Evolutionary conservation across 1,140 invertebrate genomes (phyloP).

Genomic region (Theocolax elegans): DNA sequence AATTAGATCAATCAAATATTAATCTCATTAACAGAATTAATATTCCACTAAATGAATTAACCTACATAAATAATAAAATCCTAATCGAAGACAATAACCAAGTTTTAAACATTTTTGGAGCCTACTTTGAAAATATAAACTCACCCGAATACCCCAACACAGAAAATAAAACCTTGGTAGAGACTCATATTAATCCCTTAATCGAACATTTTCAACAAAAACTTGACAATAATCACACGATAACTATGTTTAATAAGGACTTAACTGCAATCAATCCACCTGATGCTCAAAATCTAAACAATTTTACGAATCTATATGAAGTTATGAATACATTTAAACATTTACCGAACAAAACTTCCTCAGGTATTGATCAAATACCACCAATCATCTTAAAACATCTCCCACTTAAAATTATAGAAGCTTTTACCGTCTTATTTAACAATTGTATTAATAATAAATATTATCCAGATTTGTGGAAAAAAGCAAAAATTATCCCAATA

Average conservation of each 20-base stretch:
- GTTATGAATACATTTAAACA: not conserved
- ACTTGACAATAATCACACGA: not conserved
- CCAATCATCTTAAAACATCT: conserved; percentile 13
- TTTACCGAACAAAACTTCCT: conserved; percentile 12
- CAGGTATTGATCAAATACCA: conserved; percentile 17
- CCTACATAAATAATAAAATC: not conserved
- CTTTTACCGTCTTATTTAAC: conserved; percentile 9
- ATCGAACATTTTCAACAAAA: not conserved
- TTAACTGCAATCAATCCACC: not conserved
- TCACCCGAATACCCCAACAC: not conserved
- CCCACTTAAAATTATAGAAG: not conserved
- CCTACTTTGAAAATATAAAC: conserved; percentile 10
- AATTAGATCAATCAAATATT: not conserved
- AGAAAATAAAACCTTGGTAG: not conserved
- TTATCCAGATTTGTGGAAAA: not conserved
- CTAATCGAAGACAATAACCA: not conserved
- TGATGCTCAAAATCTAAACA: not conserved
- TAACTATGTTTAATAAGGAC: not conserved
- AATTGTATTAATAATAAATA: conserved; percentile 10
- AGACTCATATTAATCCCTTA: not conserved
- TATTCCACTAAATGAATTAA: not conserved
- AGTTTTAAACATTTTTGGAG: conserved; percentile 10
- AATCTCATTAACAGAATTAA: not conserved
- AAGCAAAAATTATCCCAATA: conserved; percentile 12
- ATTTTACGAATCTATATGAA: not conserved